Evolutionary conservation across 2,797 vertebrate species (phyloP).

Genomic region (Gobio occitaniae): DNA sequence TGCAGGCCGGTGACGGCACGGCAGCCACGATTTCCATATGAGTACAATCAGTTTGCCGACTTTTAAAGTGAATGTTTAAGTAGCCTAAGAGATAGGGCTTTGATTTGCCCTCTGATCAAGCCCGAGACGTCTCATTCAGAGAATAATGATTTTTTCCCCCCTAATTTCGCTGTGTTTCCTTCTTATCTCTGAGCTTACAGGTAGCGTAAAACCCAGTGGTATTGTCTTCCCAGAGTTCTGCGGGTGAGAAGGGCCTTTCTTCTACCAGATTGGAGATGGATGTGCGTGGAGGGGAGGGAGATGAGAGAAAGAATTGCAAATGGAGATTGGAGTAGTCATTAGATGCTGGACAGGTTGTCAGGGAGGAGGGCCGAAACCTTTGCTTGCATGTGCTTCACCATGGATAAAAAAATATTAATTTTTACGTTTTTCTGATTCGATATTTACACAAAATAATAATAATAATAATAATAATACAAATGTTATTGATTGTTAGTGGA

Average conservation of each 20-base stretch:
- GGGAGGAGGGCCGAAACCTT: constrained; percentile 56
- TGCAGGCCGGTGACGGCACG: constrained; percentile 92
- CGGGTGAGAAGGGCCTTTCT: constrained; percentile 76
- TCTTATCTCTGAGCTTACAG: constrained; percentile 82
- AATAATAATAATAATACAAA: background rate
- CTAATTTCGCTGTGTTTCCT: constrained; percentile 81
- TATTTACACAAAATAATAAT: background rate
- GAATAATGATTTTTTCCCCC: constrained; percentile 89
- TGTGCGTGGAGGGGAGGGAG: constrained; percentile 25
- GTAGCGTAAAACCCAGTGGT: constrained; percentile 82
- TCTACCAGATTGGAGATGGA: constrained; percentile 74
- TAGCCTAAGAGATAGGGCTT: constrained; percentile 98
- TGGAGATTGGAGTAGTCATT: constrained; percentile 75
- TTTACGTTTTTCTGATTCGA: background rate
- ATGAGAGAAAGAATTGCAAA: constrained; percentile 81
- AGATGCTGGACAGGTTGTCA: constrained; percentile 60
- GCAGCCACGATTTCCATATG: constrained; percentile 92
- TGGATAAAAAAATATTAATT: background rate
- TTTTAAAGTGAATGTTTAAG: constrained; percentile 99
- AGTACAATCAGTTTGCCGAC: constrained; percentile 99
- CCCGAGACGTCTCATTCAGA: constrained; percentile 97
- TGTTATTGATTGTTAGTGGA: background rate
- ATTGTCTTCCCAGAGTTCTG: constrained; percentile 79
- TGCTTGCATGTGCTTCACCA: constrained; percentile 49
- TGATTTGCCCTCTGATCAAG: constrained; percentile 98